Conservation (phyloP, 2,113 vertebrate species). For the Seriola quinqueradiata region DNA sequence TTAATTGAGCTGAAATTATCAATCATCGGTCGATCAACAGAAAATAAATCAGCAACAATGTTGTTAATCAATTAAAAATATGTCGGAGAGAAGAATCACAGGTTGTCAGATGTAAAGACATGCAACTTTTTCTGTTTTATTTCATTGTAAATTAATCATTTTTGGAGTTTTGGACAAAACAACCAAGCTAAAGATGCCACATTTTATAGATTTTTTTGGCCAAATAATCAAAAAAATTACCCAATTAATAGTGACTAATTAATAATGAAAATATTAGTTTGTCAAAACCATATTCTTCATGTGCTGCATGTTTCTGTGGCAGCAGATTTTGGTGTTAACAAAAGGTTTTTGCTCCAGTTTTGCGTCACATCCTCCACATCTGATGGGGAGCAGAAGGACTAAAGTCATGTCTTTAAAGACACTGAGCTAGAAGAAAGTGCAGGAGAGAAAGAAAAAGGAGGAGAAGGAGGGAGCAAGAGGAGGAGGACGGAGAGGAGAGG, state of each 20-base stretch:
- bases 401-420: constrained; percentile 36
- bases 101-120: not conserved
- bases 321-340: not conserved
- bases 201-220: not conserved
- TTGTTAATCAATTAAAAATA: too few species aligned
- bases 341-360: not conserved
- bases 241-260: not conserved
- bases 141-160: not conserved
- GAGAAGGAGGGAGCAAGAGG: not conserved
- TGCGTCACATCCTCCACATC: not conserved
- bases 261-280: not conserved
- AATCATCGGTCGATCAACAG: not conserved
- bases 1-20: not conserved
- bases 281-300: not conserved
- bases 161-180: not conserved
- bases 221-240: not conserved
- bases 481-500: not conserved
- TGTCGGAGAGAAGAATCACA: too few species aligned
- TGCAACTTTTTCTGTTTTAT: not conserved
- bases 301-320: not conserved
- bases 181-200: not conserved
- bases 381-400: constrained; percentile 1
- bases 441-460: not conserved
- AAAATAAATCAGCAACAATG: not conserved
- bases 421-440: not conserved